Base-by-base conservation (phyloP, 2,888 invertebrate genomes). In the Chaetogeoica ovagalla region DNA sequence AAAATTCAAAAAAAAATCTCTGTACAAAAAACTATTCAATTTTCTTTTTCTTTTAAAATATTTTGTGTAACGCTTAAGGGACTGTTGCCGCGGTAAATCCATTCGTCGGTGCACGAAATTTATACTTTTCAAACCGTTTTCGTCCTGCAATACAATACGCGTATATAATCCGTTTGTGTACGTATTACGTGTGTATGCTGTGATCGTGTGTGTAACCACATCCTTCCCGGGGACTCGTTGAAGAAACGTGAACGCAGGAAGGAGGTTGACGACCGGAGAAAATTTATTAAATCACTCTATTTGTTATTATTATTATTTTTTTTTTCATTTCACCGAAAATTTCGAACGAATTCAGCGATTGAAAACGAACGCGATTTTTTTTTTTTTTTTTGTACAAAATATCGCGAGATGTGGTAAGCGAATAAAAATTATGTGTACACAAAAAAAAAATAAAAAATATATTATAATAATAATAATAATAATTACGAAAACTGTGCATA, bases 261-360 rank as follows among this genome's bases (percentile, higher is more conserved):
- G 3, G n/a, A 79, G 79, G 79, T 79, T 79, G 79, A 79, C 71
- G 71, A 79, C 79, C 71, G 79, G 71, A 71, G 57, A 63, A 13
- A 62, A 62, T 63, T 71, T 30, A 79, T 55, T 70, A 70, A 55
- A 63, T 62, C n/a, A 57, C 23, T 1, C 30, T 48, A 69, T 48
- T 43, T 39, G 7, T 43, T n/a, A n/a, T 7, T 7, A 9, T 43
- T n/a, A n/a, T 6, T 43, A 9, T 43, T 43, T 43, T 43, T 43
- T 43, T 9, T 43, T 63, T 30, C 19, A 43, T 75, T 66, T 43
- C 55, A 75, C 57, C 13, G 19, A 23, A 57, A 43, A 75, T 57
- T 75, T 43, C 6, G 1, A 7, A 43, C 9, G 43, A 43, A 43
- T 43, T 43, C 43, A 7, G 6, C 43, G 9, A 43, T 43, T 43